A percentile compares a stretch with the other conserved stretches of the same genome.
Evolutionary conservation across 2,113 vertebrate genomes (phyloP).

Genomic region (Erythrocercus mccallii): DNA sequence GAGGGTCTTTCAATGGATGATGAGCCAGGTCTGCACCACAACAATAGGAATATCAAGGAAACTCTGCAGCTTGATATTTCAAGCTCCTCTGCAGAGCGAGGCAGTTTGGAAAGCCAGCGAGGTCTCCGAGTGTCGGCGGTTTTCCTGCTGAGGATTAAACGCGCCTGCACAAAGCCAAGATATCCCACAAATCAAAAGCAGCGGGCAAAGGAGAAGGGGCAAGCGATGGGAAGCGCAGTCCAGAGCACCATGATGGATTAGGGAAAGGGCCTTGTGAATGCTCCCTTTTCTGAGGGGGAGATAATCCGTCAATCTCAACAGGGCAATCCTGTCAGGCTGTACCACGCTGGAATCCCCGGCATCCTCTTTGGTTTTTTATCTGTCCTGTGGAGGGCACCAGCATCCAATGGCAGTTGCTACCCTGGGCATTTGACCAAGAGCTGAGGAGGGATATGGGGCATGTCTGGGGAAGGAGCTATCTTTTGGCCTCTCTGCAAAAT

Average conservation of each 20-base stretch:
- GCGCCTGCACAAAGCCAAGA: neutral
- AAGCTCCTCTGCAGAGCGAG: neutral
- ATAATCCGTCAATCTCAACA: slow-evolving; percentile 27
- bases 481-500: neutral
- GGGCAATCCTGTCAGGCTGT: neutral
- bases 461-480: neutral
- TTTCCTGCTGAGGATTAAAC: slow-evolving; percentile 1
- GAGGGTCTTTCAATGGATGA: neutral
- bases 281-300: neutral
- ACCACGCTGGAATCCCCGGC: neutral
- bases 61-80: neutral
- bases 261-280: slow-evolving; percentile 3
- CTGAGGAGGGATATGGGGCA: neutral
- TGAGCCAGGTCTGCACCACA: neutral
- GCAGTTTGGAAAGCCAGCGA: neutral
- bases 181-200: slow-evolving; percentile 24
- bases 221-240: neutral
- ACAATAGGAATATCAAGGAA: neutral
- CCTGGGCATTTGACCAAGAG: neutral
- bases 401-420: neutral
- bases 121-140: fast-evolving
- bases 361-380: neutral
- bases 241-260: slow-evolving; percentile 21
- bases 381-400: slow-evolving; percentile 24
- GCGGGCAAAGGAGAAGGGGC: neutral